phyloP scores from a whole-genome alignment of 2,888 invertebrate genomes.

The Lottia gigantea region DNA sequence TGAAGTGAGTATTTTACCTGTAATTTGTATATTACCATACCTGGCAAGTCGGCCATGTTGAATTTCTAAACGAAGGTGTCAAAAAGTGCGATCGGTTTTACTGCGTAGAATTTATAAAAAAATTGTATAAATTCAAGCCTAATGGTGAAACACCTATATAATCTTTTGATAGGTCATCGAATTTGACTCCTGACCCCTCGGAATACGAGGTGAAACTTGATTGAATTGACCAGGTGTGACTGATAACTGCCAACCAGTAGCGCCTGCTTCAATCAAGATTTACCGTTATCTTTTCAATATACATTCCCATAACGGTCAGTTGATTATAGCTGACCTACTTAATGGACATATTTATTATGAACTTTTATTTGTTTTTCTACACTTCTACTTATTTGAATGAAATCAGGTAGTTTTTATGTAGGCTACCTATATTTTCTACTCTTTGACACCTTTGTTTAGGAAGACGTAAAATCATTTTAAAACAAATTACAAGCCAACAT shows the following conservation, averaged over 20 bases:
- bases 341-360: neutral
- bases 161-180: neutral
- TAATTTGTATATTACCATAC: conserved; percentile 12
- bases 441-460: no score
- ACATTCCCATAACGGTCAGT: neutral
- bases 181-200: neutral
- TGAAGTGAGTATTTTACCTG: conserved; percentile 59
- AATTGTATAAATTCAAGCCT: no score
- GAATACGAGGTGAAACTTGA: neutral
- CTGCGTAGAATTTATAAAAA: neutral
- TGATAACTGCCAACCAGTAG: neutral
- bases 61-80: conserved; percentile 15
- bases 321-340: conserved; percentile 1
- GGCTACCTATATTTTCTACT: no score
- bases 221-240: conserved; percentile 14
- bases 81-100: conserved; percentile 13
- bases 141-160: no score
- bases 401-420: neutral
- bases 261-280: neutral
- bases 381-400: neutral
- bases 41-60: conserved; percentile 28
- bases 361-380: conserved; percentile 11
- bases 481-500: no score
- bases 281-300: neutral
- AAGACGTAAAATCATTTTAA: no score